Evolutionary conservation across 2,888 invertebrate genomes (phyloP), one percentile per base, ranked within the genome.

Genomic region (Bugulina stolonifera): DNA sequence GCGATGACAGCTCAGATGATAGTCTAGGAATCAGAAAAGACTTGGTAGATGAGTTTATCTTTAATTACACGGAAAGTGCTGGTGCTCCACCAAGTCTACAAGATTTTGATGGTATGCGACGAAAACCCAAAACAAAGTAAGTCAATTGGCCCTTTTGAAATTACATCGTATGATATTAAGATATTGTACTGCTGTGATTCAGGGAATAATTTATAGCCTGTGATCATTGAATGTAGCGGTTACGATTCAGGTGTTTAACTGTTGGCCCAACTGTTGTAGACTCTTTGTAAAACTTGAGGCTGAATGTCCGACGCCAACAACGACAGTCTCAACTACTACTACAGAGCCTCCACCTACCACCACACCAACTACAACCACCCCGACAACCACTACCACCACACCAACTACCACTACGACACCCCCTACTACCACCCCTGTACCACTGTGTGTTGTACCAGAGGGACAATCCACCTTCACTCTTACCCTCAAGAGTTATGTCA

Each of bases 341-440:
- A 64, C 64, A 64, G 64, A 29, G 32, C 64, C 64, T 64, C 32
- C 64, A 29, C n/a, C 64, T n/a, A 64, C 64, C 3, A 64, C 64
- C 34, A 64, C 64, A 27, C 14, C 27, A 14, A 22, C 64, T 25
- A 29, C 64, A 14, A 64, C 64, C 10, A 64, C 64, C 5, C 22
- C 64, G 14, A 64, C 64, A 14, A 27, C 34, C 10, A 64, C 64
- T 14, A 64, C 64, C 22, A 64, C 64, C 2, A 29, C 64, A 2
- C 22, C 64, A 5, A 14, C 64, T 18, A 64, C 64, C 25, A 64
- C 64, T 3, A 64, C 64, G 10, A 25, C 64, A 32, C 22, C 64
- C 10, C 57, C 57, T 5, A 64, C 64, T 5, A 64, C 64, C 32
- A 64, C 34, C 3, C 14, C 34, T 27, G 34, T 27, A 64, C 64